Conservation (phyloP, 2,113 vertebrate genomes). For the Lynx canadensis region DNA sequence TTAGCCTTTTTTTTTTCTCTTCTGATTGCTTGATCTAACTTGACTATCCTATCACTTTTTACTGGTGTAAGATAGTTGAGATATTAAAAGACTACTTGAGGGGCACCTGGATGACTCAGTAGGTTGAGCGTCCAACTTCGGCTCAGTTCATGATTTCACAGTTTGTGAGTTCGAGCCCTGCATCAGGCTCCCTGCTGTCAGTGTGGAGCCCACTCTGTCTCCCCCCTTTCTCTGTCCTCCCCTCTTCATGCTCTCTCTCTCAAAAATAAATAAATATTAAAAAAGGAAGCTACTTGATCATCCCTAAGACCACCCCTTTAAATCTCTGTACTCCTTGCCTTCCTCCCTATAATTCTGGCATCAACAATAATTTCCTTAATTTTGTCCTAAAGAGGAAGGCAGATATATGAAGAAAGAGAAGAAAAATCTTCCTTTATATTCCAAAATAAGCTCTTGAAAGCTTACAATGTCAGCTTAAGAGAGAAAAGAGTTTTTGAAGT, state of each 20-base stretch:
- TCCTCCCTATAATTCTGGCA: not conserved
- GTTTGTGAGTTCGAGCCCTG: too few species aligned
- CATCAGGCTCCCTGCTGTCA: too few species aligned
- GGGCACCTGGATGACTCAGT: too few species aligned
- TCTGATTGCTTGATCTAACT: not conserved
- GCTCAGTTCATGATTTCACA: too few species aligned
- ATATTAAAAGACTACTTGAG: not conserved
- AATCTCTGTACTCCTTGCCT: not conserved
- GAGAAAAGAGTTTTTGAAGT: slow-evolving; percentile 46
- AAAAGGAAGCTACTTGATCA: not conserved
- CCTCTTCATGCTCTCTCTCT: too few species aligned
- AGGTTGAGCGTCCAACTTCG: too few species aligned
- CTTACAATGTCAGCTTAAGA: not conserved
- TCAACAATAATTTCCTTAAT: not conserved
- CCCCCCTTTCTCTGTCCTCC: too few species aligned
- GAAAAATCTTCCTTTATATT: not conserved
- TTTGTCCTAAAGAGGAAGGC: not conserved
- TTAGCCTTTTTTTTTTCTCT: not conserved
- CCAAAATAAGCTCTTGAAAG: not conserved
- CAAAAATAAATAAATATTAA: too few species aligned
- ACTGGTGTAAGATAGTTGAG: not conserved
- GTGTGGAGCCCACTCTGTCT: too few species aligned
- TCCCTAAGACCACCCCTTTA: not conserved
- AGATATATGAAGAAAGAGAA: not conserved
- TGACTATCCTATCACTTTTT: not conserved